phyloP scores from a whole-genome alignment of 2,113 vertebrate genomes.

The Lasiurus cinereus region DNA sequence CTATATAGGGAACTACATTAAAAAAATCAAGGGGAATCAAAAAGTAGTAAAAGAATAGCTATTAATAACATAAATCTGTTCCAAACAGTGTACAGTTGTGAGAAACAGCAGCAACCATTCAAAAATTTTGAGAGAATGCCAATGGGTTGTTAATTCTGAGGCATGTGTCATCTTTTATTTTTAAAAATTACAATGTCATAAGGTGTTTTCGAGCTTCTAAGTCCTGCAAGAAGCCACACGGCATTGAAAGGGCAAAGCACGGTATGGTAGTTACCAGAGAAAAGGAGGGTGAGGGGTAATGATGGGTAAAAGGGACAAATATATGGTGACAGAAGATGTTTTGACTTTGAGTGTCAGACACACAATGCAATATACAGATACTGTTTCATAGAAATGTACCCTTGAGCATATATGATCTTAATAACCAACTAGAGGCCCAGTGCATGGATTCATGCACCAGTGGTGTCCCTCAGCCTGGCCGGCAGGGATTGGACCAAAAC shows the following conservation, averaged over 20 bases:
- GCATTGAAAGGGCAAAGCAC: not conserved
- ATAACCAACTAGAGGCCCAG: not conserved
- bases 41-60: conserved; percentile 45
- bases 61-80: conserved; percentile 40
- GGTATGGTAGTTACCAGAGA: no score
- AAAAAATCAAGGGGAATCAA: conserved; percentile 34
- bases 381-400: not conserved
- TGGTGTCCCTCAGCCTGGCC: no score
- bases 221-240: conserved; percentile 26
- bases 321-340: not conserved
- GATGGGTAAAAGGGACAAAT: not conserved
- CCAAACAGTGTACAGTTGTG: conserved; percentile 45
- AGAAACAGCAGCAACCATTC: conserved; percentile 69
- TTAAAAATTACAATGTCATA: conserved; percentile 64
- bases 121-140: conserved; percentile 58
- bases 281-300: not conserved
- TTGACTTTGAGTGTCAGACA: not conserved
- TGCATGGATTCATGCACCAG: no score
- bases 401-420: not conserved
- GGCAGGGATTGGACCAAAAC: no score
- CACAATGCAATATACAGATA: not conserved
- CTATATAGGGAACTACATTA: conserved; percentile 15
- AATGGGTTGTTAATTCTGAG: conserved; percentile 70
- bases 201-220: conserved; percentile 60
- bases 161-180: conserved; percentile 68